A percentile compares a stretch with the other conserved stretches of the same genome.
These are phyloP conservation scores for Bombus cullumanus DNA, from an alignment of 1,140 invertebrate genomes.

Conservation along the genomic window DNA sequence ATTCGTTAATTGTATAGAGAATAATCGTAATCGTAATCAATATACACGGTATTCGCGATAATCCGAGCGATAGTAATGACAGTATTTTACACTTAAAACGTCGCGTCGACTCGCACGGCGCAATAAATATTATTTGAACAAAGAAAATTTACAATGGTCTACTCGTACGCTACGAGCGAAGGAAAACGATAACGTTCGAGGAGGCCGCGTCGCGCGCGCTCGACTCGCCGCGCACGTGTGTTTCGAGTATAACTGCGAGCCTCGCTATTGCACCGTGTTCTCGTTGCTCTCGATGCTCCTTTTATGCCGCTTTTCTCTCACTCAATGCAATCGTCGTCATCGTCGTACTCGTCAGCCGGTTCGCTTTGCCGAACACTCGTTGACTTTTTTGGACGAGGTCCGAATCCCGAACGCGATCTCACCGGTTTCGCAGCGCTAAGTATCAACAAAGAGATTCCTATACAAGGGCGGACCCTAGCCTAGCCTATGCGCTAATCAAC, in stretches of 20 bases:
- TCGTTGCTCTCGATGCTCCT: slow-evolving; percentile 50
- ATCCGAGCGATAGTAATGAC: slow-evolving; percentile 80
- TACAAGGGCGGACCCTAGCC: slow-evolving; percentile 77
- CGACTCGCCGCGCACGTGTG: slow-evolving; percentile 16
- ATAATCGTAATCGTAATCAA: slow-evolving; percentile 79
- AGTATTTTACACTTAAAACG: slow-evolving; percentile 82
- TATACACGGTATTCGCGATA: slow-evolving; percentile 81
- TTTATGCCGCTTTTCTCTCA: neutral
- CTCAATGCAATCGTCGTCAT: neutral
- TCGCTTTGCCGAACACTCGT: neutral
- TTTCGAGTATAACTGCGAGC: slow-evolving; percentile 44
- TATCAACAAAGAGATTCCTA: slow-evolving; percentile 82
- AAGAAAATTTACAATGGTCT: slow-evolving; percentile 80
- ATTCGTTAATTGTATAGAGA: slow-evolving; percentile 51
- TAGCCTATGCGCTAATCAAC: slow-evolving; percentile 79
- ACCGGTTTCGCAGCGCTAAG: slow-evolving; percentile 67
- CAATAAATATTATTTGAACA: slow-evolving; percentile 81
- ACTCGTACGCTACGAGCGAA: slow-evolving; percentile 57
- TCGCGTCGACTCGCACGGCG: slow-evolving; percentile 74
- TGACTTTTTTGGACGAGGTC: slow-evolving; percentile 34
- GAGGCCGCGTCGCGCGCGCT: slow-evolving; percentile 38
- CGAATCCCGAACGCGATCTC: slow-evolving; percentile 51
- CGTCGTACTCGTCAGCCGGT: neutral
- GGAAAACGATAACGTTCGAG: slow-evolving; percentile 53
- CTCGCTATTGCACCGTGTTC: slow-evolving; percentile 78